Conservation (phyloP, 2,888 invertebrate genomes). For the Mythimna loreyi region DNA sequence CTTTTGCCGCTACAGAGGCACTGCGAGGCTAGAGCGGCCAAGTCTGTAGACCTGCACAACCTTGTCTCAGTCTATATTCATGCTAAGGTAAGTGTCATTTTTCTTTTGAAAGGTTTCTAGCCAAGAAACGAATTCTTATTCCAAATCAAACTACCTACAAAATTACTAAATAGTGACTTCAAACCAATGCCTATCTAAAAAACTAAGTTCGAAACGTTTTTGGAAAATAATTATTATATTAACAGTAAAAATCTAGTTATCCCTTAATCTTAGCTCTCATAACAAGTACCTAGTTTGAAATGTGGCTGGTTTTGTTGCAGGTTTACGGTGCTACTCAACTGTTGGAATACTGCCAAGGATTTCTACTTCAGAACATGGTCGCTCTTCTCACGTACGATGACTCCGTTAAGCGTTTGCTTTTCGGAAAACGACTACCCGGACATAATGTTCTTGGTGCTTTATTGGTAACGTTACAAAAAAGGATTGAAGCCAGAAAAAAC, state of each 20-base stretch:
- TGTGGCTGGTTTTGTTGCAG: constrained; percentile 80
- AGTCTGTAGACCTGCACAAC: constrained; percentile 96
- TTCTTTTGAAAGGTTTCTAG: background rate
- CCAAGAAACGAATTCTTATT: background rate
- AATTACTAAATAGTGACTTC: background rate
- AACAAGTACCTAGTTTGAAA: background rate
- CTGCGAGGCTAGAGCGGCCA: constrained; percentile 96
- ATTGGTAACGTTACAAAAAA: constrained; percentile 94
- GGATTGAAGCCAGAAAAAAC: constrained; percentile 93
- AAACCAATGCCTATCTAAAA: background rate
- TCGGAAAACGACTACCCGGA: constrained; percentile 97
- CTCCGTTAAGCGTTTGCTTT: constrained; percentile 96
- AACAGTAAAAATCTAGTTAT: background rate
- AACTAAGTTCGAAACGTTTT: too few species aligned
- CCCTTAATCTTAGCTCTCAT: background rate
- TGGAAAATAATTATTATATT: too few species aligned
- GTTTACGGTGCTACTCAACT: constrained; percentile 97
- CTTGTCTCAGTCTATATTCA: constrained; percentile 98
- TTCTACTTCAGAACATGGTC: constrained; percentile 98
- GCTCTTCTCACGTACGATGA: constrained; percentile 97
- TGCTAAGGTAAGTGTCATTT: constrained; percentile 93
- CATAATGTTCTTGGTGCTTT: constrained; percentile 97
- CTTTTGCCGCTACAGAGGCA: constrained; percentile 95
- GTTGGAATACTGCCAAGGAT: constrained; percentile 97
- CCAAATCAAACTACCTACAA: too few species aligned